Evolutionary conservation across 1,140 invertebrate genomes (phyloP).

Genomic region (Lepidurus apus): DNA sequence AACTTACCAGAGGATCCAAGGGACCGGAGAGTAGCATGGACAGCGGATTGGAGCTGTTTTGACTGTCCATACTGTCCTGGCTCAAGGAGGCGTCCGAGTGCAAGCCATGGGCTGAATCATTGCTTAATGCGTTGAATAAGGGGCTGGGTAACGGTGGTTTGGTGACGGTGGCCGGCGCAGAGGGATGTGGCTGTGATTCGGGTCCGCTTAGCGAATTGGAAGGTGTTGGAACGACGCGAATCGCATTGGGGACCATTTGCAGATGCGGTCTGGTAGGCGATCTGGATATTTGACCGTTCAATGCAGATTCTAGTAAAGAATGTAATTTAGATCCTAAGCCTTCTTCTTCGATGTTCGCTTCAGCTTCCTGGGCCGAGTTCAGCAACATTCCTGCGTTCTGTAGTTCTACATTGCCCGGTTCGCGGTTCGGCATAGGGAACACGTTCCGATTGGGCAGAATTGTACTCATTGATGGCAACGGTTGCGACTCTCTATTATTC

Average conservation of each 20-base stretch:
- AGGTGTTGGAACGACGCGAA: background rate
- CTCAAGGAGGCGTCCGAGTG: background rate
- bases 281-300: slow-evolving; percentile 29
- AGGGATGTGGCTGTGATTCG: background rate
- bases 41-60: slow-evolving; percentile 24
- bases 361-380: slow-evolving; percentile 40
- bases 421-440: slow-evolving; percentile 44
- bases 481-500: slow-evolving; percentile 40
- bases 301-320: slow-evolving; percentile 29
- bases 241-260: background rate
- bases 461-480: slow-evolving; percentile 36
- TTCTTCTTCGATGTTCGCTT: slow-evolving; percentile 36
- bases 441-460: slow-evolving; percentile 42
- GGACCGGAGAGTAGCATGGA: slow-evolving; percentile 17
- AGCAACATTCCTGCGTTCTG: background rate
- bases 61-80: slow-evolving; percentile 11
- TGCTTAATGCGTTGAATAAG: background rate
- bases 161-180: background rate
- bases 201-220: background rate
- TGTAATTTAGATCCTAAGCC: slow-evolving; percentile 38
- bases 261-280: slow-evolving; percentile 28
- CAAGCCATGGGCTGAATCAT: slow-evolving; percentile 11
- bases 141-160: slow-evolving; percentile 23
- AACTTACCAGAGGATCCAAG: slow-evolving; percentile 26
- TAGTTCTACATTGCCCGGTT: background rate